Percentiles rank a stretch among this genome's conserved stretches.
Evolutionary conservation across 2,888 invertebrate genomes (phyloP).

Genomic region (Cephus nigrinus): DNA sequence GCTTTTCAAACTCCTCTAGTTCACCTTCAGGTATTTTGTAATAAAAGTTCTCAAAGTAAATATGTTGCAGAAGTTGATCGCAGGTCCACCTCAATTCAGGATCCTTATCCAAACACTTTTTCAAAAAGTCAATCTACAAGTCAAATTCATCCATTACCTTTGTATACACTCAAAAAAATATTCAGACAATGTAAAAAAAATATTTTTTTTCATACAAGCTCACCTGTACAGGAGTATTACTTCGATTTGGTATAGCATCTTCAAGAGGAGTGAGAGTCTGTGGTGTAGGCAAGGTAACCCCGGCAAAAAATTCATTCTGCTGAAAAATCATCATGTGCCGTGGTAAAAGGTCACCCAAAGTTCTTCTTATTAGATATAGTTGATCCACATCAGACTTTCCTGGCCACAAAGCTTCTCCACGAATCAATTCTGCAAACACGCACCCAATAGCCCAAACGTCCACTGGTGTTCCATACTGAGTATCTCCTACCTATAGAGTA

Average conservation of each 20-base stretch:
- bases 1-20: slow-evolving; percentile 73
- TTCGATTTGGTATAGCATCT: slow-evolving; percentile 83
- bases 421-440: slow-evolving; percentile 87
- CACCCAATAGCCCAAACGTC: slow-evolving; percentile 99
- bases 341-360: slow-evolving; percentile 92
- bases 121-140: slow-evolving; percentile 62
- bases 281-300: slow-evolving; percentile 92
- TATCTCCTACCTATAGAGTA: slow-evolving; percentile 83
- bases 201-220: slow-evolving; percentile 5
- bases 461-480: slow-evolving; percentile 89
- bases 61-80: slow-evolving; percentile 88
- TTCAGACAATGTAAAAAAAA: background rate
- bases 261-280: slow-evolving; percentile 87
- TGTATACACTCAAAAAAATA: background rate
- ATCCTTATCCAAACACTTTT: slow-evolving; percentile 97
- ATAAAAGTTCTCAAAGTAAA: slow-evolving; percentile 90
- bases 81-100: slow-evolving; percentile 92
- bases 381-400: slow-evolving; percentile 99
- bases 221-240: slow-evolving; percentile 58
- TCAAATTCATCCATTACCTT: background rate
- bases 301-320: slow-evolving; percentile 94
- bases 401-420: slow-evolving; percentile 96
- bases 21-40: slow-evolving; percentile 83
- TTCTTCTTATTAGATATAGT: slow-evolving; percentile 93
- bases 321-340: slow-evolving; percentile 97